phyloP scores from a whole-genome alignment of 2,888 invertebrate genomes.

The Amphipoea oculea region DNA sequence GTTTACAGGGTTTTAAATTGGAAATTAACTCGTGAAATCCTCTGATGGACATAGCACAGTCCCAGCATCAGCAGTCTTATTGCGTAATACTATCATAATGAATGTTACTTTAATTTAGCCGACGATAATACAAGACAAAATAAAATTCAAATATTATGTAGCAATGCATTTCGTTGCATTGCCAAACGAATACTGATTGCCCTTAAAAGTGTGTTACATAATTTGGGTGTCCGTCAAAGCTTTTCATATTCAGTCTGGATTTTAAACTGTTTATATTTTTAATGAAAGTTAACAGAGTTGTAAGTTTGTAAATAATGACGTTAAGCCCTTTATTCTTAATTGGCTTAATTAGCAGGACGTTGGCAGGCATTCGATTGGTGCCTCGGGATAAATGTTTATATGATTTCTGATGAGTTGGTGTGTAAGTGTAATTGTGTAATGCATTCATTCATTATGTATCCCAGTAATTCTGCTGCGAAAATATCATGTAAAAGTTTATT shows the following conservation, averaged over 20 bases:
- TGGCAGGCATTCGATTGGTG: neutral
- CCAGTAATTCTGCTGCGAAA: neutral
- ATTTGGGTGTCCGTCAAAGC: neutral
- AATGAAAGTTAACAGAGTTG: slow-evolving; percentile 21
- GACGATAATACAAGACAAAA: too few relatives aligned
- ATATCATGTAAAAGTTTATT: too few relatives aligned
- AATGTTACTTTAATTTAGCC: neutral
- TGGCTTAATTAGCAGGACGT: slow-evolving; percentile 20
- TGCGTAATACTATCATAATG: neutral
- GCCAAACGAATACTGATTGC: neutral
- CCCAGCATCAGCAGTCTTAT: neutral
- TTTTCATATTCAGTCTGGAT: neutral
- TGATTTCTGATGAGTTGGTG: neutral
- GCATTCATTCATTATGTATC: neutral
- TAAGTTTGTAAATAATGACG: slow-evolving; percentile 34
- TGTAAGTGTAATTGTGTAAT: neutral
- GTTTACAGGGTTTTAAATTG: neutral
- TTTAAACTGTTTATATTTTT: slow-evolving; percentile 23
- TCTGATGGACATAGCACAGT: neutral
- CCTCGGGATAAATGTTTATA: slow-evolving; percentile 8
- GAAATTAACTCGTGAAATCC: neutral
- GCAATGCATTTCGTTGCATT: too few relatives aligned
- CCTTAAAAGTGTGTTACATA: neutral
- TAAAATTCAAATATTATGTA: too few relatives aligned
- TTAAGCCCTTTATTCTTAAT: slow-evolving; percentile 24